Percentiles rank a stretch among this genome's conserved stretches.
Conservation (phyloP, 2,888 invertebrate genomes). For the Macrosoma leucophasiata region DNA sequence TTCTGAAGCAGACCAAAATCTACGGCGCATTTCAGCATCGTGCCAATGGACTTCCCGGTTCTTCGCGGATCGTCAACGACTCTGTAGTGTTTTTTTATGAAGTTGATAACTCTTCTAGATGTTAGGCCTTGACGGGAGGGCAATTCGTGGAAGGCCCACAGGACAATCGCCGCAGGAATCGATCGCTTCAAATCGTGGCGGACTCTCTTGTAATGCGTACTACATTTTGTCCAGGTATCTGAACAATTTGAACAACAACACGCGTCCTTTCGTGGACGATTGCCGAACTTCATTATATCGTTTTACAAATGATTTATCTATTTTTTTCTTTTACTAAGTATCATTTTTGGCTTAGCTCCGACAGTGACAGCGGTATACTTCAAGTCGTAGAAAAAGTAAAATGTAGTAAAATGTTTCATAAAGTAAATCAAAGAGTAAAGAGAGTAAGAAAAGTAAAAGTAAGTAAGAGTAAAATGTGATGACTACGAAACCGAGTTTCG, state of each 20-base stretch:
- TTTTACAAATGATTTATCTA: too few species aligned
- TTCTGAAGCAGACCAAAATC: slow-evolving; percentile 49
- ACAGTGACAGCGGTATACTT: too few species aligned
- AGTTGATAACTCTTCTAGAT: slow-evolving; percentile 42
- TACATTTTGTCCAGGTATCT: slow-evolving; percentile 6
- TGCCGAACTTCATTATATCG: too few species aligned
- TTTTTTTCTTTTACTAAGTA: too few species aligned
- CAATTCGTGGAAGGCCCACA: slow-evolving; percentile 51
- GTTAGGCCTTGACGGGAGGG: slow-evolving; percentile 41
- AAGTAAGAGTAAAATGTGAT: too few species aligned
- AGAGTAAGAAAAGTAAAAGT: too few species aligned
- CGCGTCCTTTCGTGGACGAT: too few species aligned
- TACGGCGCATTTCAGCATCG: slow-evolving; percentile 42
- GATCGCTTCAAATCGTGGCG: slow-evolving; percentile 34
- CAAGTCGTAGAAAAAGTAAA: too few species aligned
- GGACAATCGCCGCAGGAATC: slow-evolving; percentile 46
- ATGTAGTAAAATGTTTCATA: too few species aligned
- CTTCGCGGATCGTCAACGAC: slow-evolving; percentile 31
- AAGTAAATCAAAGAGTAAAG: too few species aligned
- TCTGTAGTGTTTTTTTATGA: slow-evolving; percentile 42
- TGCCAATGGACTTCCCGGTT: slow-evolving; percentile 41
- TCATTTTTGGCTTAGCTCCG: too few species aligned
- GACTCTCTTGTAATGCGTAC: slow-evolving; percentile 29
- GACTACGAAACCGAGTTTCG: too few species aligned
- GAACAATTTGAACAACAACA: slow-evolving; percentile 9